A percentile compares a stretch with the other conserved stretches of the same genome.
Conservation (phyloP, 2,888 invertebrate species). For the Drosophila mimica region DNA sequence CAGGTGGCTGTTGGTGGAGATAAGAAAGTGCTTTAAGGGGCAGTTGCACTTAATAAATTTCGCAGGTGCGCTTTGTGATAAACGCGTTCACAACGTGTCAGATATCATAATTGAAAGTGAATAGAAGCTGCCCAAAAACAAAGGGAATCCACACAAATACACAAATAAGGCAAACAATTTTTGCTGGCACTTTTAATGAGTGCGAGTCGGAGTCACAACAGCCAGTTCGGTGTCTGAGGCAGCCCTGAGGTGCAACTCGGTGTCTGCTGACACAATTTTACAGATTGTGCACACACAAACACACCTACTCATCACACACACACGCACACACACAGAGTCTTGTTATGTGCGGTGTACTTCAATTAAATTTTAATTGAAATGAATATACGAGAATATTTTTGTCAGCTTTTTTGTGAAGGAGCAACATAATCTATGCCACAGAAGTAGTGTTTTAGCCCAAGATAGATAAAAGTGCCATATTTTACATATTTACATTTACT, state of each 20-base stretch:
- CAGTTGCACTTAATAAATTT: slow-evolving; percentile 32
- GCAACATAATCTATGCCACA: slow-evolving; percentile 48
- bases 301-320: slow-evolving; percentile 1
- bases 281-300: slow-evolving; percentile 30
- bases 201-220: slow-evolving; percentile 17
- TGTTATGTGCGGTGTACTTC: slow-evolving; percentile 61
- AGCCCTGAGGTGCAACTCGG: slow-evolving; percentile 35
- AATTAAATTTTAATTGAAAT: slow-evolving; percentile 80
- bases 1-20: slow-evolving; percentile 27
- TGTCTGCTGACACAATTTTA: slow-evolving; percentile 74
- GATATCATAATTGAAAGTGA: slow-evolving; percentile 49
- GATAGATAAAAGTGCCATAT: not conserved
- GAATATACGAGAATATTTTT: slow-evolving; percentile 55
- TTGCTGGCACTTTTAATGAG: slow-evolving; percentile 63
- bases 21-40: slow-evolving; percentile 28
- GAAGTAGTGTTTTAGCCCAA: slow-evolving; percentile 1
- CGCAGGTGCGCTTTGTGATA: slow-evolving; percentile 34
- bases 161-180: slow-evolving; percentile 52
- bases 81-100: slow-evolving; percentile 18
- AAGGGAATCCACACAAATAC: slow-evolving; percentile 29
- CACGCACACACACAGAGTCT: slow-evolving; percentile 17
- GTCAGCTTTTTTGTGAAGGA: slow-evolving; percentile 47
- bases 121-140: slow-evolving; percentile 30
- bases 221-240: slow-evolving; percentile 1
- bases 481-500: not conserved